Percentiles rank a stretch among this genome's conserved stretches.
Evolutionary conservation across 1,140 invertebrate species (phyloP).

Genomic region (Cyclargus thomasi): DNA sequence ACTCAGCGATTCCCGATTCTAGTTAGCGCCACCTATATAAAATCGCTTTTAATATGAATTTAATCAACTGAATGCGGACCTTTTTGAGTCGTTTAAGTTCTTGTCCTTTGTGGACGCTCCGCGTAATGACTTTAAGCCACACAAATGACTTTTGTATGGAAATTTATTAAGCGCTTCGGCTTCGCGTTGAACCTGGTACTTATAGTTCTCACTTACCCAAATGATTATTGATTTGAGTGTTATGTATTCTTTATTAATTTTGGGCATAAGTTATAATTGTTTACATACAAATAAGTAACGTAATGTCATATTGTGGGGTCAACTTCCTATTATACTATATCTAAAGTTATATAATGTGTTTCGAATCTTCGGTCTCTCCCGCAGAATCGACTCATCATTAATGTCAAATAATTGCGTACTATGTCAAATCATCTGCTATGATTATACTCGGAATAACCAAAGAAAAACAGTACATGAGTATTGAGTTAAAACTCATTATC

Average conservation of each 20-base stretch:
- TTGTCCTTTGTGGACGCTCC: slow-evolving; percentile 55
- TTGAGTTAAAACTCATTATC: too few species aligned
- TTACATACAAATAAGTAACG: not conserved
- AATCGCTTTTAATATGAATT: slow-evolving; percentile 71
- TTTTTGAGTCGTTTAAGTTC: slow-evolving; percentile 58
- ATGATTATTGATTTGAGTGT: slow-evolving; percentile 26
- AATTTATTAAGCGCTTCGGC: slow-evolving; percentile 64
- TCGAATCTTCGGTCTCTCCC: too few species aligned
- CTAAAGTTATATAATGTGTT: too few species aligned
- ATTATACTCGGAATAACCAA: too few species aligned
- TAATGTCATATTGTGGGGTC: not conserved
- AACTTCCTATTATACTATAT: too few species aligned
- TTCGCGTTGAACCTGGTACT: slow-evolving; percentile 39
- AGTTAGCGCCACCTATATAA: slow-evolving; percentile 65
- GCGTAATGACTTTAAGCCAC: slow-evolving; percentile 68
- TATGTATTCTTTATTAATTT: slow-evolving; percentile 18
- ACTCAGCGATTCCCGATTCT: slow-evolving; percentile 43
- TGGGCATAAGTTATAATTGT: not conserved
- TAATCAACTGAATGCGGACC: slow-evolving; percentile 63
- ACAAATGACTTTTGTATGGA: slow-evolving; percentile 63
- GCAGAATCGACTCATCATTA: too few species aligned
- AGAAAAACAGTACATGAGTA: too few species aligned
- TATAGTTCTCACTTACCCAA: not conserved
- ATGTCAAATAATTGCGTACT: too few species aligned
- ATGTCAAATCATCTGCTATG: too few species aligned